Evolutionary conservation across 2,888 invertebrate species (phyloP), one percentile per base, ranked within the genome.

Genomic region (Chironomus riparius): DNA sequence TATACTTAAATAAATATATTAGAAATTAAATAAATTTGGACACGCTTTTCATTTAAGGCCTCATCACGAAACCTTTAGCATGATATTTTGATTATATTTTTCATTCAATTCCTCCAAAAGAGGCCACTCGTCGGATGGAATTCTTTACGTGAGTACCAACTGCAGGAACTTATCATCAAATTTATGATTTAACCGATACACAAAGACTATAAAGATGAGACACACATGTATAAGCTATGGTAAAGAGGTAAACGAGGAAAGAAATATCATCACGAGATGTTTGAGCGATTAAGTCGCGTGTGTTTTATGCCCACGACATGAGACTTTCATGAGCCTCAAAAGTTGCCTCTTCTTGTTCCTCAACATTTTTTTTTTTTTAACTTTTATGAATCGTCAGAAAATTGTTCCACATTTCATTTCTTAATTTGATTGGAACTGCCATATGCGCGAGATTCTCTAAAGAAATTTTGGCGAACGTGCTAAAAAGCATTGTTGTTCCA

Each of bases 1-100:
- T 10, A 56, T 24, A 24, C 47, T 70, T 70, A 72, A 72, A 72
- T 72, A 74, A 74, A 68, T 74, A 74, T 61, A 68, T 74, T 68
- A 74, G 74, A 74, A 56, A 74, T 74, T 74, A 74, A 65, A 65
- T 65, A 65, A 65, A 74, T 74, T 74, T 74, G 74, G 68, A 74
- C 74, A 74, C 74, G 74, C 74, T 74, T 74, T 74, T 74, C 68
- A 74, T 48, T 68, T 21, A 47, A 73, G 22, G 50, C 7, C 10
- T 50, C 61, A 24, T n/a, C 71, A 24, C 48, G 68, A 48, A 71
- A 68, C 47, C 24, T 68, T 47, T 47, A n/a, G 47, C 74, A 72
- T 72, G 61, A 72, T 72, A 70, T 70, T 70, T 70, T 70, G 70
- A 70, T 70, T 70, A 56, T 70, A 56, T 70, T 70, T 70, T 47